Conservation (phyloP, 1,140 invertebrate genomes). For the Probaryconus sp. region DNA sequence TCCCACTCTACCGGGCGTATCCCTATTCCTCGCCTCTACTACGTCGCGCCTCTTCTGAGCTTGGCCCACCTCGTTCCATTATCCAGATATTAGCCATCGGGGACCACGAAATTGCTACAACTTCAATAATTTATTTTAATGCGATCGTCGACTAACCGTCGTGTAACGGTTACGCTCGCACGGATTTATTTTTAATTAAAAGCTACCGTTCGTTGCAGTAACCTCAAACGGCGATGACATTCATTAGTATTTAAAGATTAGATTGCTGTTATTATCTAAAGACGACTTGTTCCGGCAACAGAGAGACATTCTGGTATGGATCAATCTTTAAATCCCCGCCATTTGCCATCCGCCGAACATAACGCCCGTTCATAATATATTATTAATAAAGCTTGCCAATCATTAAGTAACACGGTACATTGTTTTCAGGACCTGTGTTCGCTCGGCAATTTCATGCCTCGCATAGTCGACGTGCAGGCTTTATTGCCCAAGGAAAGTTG, state of each 20-base stretch:
- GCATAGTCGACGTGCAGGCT: slow-evolving; percentile 43
- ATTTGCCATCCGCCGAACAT: slow-evolving; percentile 18
- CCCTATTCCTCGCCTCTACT: slow-evolving; percentile 48
- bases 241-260: slow-evolving; percentile 35
- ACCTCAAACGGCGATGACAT: slow-evolving; percentile 8
- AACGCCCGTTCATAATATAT: slow-evolving; percentile 7
- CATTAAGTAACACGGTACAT: slow-evolving; percentile 38
- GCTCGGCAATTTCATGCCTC: slow-evolving; percentile 57
- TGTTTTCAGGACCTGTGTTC: slow-evolving; percentile 50
- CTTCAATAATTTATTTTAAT: slow-evolving; percentile 78
- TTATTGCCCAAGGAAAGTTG: slow-evolving; percentile 60
- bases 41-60: slow-evolving; percentile 37
- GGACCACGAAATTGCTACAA: slow-evolving; percentile 76
- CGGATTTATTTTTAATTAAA: slow-evolving; percentile 73
- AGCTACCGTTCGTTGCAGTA: slow-evolving; percentile 43
- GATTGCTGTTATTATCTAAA: slow-evolving; percentile 43
- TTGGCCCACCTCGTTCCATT: slow-evolving; percentile 73
- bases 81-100: slow-evolving; percentile 78
- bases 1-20: slow-evolving; percentile 30
- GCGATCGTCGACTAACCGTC: slow-evolving; percentile 71
- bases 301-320: too few species aligned
- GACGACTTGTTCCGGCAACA: not conserved
- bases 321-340: not conserved
- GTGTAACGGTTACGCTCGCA: slow-evolving; percentile 65
- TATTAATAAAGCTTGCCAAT: slow-evolving; percentile 41